phyloP scores from a whole-genome alignment of 2,797 vertebrate species.

The Trematomus bernacchii region DNA sequence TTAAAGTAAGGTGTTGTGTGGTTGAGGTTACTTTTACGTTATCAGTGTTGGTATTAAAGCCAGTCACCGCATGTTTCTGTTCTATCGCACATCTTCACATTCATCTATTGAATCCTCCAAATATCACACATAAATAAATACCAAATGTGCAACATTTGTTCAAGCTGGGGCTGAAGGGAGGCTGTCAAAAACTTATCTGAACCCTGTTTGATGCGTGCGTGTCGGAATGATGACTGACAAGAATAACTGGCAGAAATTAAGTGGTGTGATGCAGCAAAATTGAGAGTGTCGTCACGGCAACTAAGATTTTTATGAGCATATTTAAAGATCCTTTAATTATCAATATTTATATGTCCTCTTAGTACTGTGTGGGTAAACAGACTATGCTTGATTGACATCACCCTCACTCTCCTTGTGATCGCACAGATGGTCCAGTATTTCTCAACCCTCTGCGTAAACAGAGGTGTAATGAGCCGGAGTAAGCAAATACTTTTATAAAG shows the following conservation, averaged over 20 bases:
- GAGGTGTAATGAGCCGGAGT: neutral
- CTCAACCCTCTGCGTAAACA: neutral
- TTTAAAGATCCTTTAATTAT: constrained; percentile 10
- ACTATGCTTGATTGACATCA: constrained; percentile 4
- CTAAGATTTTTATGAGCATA: constrained; percentile 4
- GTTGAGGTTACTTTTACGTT: neutral
- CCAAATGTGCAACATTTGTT: neutral
- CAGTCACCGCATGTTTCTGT: neutral
- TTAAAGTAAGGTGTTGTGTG: too few species aligned
- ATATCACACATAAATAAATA: too few species aligned
- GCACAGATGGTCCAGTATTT: neutral
- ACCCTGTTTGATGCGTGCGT: neutral
- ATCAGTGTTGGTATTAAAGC: neutral
- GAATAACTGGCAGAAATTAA: constrained; percentile 23
- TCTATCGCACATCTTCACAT: too few species aligned
- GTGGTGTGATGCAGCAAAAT: constrained; percentile 16
- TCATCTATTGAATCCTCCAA: too few species aligned
- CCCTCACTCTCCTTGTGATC: neutral
- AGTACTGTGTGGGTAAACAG: neutral
- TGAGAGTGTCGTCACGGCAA: constrained; percentile 1
- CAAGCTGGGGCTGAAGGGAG: neutral
- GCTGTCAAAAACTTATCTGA: neutral
- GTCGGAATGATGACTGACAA: constrained; percentile 26
- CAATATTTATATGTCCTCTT: constrained; percentile 1
- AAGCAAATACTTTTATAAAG: neutral